A percentile compares a stretch with the other conserved stretches of the same genome.
phyloP scores from a whole-genome alignment of 2,797 vertebrate species.

The Amblyraja radiata region DNA sequence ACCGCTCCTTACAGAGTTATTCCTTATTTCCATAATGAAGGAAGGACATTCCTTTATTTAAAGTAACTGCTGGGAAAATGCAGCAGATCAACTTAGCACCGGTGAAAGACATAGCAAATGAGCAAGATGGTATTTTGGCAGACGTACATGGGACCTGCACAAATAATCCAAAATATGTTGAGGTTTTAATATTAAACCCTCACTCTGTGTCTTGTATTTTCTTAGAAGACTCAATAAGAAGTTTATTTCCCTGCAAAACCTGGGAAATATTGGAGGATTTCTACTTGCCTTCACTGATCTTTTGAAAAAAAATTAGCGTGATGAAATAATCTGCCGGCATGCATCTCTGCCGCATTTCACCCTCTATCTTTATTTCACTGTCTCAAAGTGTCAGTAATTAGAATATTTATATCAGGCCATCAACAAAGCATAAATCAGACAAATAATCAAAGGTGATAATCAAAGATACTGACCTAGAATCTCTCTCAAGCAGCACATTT shows the following conservation, averaged over 20 bases:
- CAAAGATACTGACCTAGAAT: neutral
- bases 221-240: too few relatives aligned
- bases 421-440: neutral
- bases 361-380: too few relatives aligned
- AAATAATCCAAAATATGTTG: neutral
- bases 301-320: too few relatives aligned
- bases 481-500: too few relatives aligned
- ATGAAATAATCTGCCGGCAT: too few relatives aligned
- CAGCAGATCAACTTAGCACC: neutral
- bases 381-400: neutral
- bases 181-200: neutral
- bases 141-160: neutral
- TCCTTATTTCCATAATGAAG: neutral
- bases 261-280: too few relatives aligned
- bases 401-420: neutral
- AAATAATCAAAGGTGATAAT: neutral
- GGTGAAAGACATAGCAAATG: neutral
- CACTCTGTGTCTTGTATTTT: too few relatives aligned
- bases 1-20: neutral
- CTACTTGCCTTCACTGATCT: too few relatives aligned
- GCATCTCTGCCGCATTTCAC: too few relatives aligned
- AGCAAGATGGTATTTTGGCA: neutral
- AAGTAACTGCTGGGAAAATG: neutral
- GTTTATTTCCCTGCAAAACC: too few relatives aligned
- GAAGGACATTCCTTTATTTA: neutral